Evolutionary conservation across 2,888 invertebrate species (phyloP), one percentile per base, ranked within the genome.

Genomic region (Isoperla grammatica): DNA sequence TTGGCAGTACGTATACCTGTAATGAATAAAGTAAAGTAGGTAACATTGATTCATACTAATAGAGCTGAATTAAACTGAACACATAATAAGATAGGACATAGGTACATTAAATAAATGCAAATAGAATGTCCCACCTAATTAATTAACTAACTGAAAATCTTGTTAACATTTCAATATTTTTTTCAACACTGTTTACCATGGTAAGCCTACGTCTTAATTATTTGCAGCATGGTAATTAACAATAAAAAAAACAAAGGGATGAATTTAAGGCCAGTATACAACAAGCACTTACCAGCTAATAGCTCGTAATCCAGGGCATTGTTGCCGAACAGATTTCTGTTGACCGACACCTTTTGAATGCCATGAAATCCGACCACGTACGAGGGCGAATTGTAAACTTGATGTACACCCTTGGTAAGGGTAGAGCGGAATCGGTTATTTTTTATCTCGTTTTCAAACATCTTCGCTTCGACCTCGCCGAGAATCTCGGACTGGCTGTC

Each of bases 401-500:
- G 53, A 15, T 20, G 53, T 15, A 53, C 19, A 15, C 53, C 53
- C 37, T 39, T 37, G 9, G 19, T 53, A 17, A 17, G 15, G n/a
- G 64, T 64, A 64, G 71, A 8, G 19, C 77, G 72, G 60, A 80
- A 80, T 61, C 74, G 80, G 70, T 93, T 94, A 59, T 82, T 78
- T 70, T 84, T 86, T 0, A 95, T 78, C 68, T 86, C 84, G 71
- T 95, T 95, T 66, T 81, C 83, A 22, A 81, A 79, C 67, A 95
- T 90, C 48, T 82, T 78, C 0, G 95, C 95, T 42, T 84, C 82
- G 1, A 95, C 88, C 61, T 87, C 82, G 0, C 92, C 93, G 69
- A 93, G 80, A 57, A 94, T 93, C 76, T 95, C 95, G 57, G 95
- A 94, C 72, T 97, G 94, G 69, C 95, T 95, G 72, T 91, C 88